Base-by-base conservation (phyloP, 2,888 invertebrate genomes). In the Luffia ferchaultella region DNA sequence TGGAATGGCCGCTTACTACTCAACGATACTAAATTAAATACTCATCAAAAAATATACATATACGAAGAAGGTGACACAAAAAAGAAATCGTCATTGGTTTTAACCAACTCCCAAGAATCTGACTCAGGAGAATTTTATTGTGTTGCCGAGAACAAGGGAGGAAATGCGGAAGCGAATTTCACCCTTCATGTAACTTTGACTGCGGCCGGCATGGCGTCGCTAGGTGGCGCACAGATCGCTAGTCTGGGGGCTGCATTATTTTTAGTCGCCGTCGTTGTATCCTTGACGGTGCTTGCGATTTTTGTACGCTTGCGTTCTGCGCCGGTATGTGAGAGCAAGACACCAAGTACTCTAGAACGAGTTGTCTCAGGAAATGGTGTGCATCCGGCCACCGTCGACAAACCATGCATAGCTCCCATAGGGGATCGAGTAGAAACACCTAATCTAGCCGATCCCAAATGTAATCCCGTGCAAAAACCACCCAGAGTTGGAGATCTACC, bases 141-240 rank as follows among this genome's bases (percentile, higher is more conserved):
- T 72, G 91, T 94, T 1, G 95, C 95, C 7, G 94, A 95, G 73
- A 96, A 96, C 73, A 89, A 91, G 54, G 96, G 93, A 2, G 96
- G 95, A 18, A 92, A 89, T 63, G 91, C 92, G 30, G 94, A 94
- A 77, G 93, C 93, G 15, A 96, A 96, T 73, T 95, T 95, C 65
- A 95, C 95, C 41, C 85, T 96, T 42, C 91, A 92, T 65, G 92
- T 96, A 50, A 89, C 91, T 49, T 87, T 92, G 75, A 80, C 90
- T 52, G 87, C 92, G 45, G 92, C 90, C 20, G 93, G 93, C 48
- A 91, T 93, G 86, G 91, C 91, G 1, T 90, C 92, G 1, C 75
- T 95, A 53, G 93, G 92, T 46, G 92, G 91, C 57, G 92, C 93
- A 7, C 94, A 95, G 70, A 93, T 95, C 60, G 93, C 93, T 18